Evolutionary conservation across 2,888 invertebrate species (phyloP).

Genomic region (Harpalus rufipes): DNA sequence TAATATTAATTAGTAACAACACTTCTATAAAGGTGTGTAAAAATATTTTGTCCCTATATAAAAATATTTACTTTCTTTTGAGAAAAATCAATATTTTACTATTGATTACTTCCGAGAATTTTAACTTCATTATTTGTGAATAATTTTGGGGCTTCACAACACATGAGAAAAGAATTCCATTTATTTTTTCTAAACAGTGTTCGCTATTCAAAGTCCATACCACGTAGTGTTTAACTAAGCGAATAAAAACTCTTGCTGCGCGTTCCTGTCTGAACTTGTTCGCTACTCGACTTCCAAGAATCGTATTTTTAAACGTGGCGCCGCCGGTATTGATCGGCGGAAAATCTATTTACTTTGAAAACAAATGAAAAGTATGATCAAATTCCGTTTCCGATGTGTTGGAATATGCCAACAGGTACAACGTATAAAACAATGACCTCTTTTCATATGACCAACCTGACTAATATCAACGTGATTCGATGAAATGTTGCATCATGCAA

Average conservation of each 20-base stretch:
- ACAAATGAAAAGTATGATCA: neutral
- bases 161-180: neutral
- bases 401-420: slow-evolving; percentile 27
- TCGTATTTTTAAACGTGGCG: slow-evolving; percentile 43
- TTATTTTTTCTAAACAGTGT: neutral
- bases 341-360: slow-evolving; percentile 20
- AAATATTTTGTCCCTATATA: neutral
- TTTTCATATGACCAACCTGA: slow-evolving; percentile 37
- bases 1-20: too few species aligned
- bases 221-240: neutral
- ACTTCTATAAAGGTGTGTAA: too few species aligned
- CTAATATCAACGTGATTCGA: slow-evolving; percentile 47
- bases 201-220: slow-evolving; percentile 7
- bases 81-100: neutral
- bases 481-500: slow-evolving; percentile 52
- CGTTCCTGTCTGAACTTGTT: slow-evolving; percentile 38
- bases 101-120: slow-evolving; percentile 11
- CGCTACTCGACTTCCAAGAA: slow-evolving; percentile 43
- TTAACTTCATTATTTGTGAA: neutral
- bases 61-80: neutral
- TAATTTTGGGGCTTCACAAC: slow-evolving; percentile 20
- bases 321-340: slow-evolving; percentile 18
- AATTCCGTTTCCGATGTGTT: slow-evolving; percentile 11
- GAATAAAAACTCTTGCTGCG: neutral
- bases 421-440: slow-evolving; percentile 52